phyloP scores from a whole-genome alignment of 2,888 invertebrate genomes.

The Philopedon plagiatum region DNA sequence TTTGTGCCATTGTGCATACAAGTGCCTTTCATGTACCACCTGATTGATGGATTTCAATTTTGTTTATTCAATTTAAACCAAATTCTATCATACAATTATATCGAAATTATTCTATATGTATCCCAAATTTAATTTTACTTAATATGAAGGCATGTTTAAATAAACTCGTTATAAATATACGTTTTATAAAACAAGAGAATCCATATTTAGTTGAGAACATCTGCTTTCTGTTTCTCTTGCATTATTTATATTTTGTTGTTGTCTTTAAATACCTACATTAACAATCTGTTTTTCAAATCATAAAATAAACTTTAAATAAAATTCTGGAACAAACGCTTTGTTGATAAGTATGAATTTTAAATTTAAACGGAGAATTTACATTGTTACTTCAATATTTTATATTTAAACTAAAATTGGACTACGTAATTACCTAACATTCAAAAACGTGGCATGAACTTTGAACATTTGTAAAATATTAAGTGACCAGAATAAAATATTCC shows the following conservation, averaged over 20 bases:
- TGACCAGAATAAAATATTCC: no score
- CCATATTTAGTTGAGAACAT: conserved; percentile 2
- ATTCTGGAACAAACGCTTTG: no score
- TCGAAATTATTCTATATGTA: neutral
- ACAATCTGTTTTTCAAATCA: no score
- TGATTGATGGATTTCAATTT: conserved; percentile 23
- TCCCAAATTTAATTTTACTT: conserved; percentile 3
- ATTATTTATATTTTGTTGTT: neutral
- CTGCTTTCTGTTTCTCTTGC: neutral
- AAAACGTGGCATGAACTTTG: no score
- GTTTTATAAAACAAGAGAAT: neutral
- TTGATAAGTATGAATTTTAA: no score
- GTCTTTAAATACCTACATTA: no score
- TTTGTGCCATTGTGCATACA: conserved; percentile 26
- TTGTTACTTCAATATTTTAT: no score
- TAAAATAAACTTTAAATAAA: no score
- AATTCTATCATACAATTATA: neutral
- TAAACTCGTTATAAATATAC: conserved; percentile 10
- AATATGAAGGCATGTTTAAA: neutral
- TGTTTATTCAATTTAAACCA: conserved; percentile 4
- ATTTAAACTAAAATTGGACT: no score
- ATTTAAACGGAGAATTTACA: no score
- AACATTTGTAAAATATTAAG: no score
- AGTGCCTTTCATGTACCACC: conserved; percentile 28
- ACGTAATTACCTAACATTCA: no score